Evolutionary conservation across 2,888 invertebrate genomes (phyloP).

Genomic region (Pachliopta kotzebuea): DNA sequence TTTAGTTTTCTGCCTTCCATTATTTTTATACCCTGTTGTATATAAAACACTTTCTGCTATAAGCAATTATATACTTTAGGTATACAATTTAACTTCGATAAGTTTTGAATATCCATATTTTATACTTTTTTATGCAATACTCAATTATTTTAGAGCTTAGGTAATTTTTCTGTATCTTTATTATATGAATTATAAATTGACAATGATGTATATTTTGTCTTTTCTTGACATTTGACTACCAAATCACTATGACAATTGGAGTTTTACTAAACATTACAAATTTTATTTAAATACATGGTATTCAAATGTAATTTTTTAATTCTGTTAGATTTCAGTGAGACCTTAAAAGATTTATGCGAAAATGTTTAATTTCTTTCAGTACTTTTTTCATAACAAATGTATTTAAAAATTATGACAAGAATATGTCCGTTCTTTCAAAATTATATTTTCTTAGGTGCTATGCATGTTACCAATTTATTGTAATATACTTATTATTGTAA

Average conservation of each 20-base stretch:
- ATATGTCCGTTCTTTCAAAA: conserved; percentile 44
- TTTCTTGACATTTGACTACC: background rate
- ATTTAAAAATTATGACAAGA: conserved; percentile 37
- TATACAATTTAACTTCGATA: conserved; percentile 9
- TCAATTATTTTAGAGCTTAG: conserved; percentile 34
- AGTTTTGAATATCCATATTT: conserved; percentile 1
- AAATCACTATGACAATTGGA: background rate
- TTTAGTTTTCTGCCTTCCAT: conserved; percentile 6
- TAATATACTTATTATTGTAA: conserved; percentile 50
- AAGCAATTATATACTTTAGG: conserved; percentile 11
- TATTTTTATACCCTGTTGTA: conserved; percentile 21
- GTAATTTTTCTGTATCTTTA: conserved; percentile 21
- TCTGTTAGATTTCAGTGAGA: background rate
- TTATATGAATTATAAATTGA: conserved; percentile 8
- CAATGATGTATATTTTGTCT: background rate
- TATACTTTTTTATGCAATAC: conserved; percentile 36
- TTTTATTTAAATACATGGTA: background rate
- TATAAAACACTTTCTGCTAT: conserved; percentile 18
- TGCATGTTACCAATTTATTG: conserved; percentile 63
- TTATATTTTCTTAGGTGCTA: conserved; percentile 60
- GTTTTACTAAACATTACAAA: background rate
- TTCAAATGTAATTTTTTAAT: background rate
- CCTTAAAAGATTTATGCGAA: conserved; percentile 9
- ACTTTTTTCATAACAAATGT: conserved; percentile 36
- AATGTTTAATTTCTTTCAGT: conserved; percentile 12